Percentiles rank a stretch among this genome's conserved stretches.
These are phyloP conservation scores for Malurus leucopterus DNA, from an alignment of 2,797 vertebrate species.

Conservation along the genomic window DNA sequence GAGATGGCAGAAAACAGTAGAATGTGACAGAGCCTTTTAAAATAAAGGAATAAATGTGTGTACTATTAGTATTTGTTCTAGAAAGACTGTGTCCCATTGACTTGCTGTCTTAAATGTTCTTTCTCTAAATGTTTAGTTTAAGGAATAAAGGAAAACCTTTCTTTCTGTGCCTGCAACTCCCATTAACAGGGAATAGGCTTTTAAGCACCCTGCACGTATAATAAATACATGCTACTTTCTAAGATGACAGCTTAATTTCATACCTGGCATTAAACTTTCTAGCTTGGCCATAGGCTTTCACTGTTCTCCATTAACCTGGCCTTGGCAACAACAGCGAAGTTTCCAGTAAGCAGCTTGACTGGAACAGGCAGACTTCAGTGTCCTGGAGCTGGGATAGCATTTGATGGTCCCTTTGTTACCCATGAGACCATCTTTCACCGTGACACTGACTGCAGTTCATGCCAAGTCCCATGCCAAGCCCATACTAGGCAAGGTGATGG, in stretches of 20 bases:
- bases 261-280: constrained; percentile 22
- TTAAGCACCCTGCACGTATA: not conserved
- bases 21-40: not conserved
- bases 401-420: constrained; percentile 7
- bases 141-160: not conserved
- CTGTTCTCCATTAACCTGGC: not conserved
- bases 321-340: constrained; percentile 27
- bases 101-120: not conserved
- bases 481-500: not conserved
- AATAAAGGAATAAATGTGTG: not conserved
- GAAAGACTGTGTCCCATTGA: not conserved
- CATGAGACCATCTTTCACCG: not conserved
- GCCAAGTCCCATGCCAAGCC: not conserved
- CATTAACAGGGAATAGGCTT: not conserved
- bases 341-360: constrained; percentile 38
- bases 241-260: constrained; percentile 35
- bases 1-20: not conserved
- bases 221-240: not conserved
- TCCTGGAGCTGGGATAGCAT: not conserved
- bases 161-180: not conserved
- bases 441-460: not conserved
- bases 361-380: constrained; percentile 26
- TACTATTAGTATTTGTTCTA: not conserved
- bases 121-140: not conserved
- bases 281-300: not conserved